Percentiles rank a stretch among this genome's conserved stretches.
phyloP scores from a whole-genome alignment of 2,888 invertebrate genomes.

The Drosophila prostipennis region DNA sequence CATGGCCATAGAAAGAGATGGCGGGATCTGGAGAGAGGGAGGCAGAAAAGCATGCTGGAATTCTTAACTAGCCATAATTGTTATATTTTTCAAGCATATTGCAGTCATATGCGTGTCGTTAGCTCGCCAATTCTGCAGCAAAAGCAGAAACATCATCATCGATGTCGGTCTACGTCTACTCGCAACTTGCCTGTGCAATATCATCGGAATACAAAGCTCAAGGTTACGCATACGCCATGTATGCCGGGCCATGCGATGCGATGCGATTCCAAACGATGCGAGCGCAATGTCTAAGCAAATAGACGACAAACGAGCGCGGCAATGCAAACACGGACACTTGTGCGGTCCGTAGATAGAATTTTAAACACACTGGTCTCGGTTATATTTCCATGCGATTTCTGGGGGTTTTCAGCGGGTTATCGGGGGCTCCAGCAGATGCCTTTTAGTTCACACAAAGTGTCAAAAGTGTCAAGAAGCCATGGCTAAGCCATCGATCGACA shows the following conservation, averaged over 20 bases:
- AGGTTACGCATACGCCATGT: slow-evolving; percentile 79
- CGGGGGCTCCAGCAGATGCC: slow-evolving; percentile 29
- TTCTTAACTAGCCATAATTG: slow-evolving; percentile 70
- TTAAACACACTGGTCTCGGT: slow-evolving; percentile 23
- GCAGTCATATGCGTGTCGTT: slow-evolving; percentile 61
- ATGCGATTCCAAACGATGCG: slow-evolving; percentile 48
- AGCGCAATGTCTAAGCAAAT: slow-evolving; percentile 75
- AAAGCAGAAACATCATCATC: slow-evolving; percentile 29
- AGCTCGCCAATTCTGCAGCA: slow-evolving; percentile 31
- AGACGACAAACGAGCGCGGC: slow-evolving; percentile 68
- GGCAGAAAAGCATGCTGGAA: slow-evolving; percentile 13
- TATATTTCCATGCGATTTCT: slow-evolving; percentile 27
- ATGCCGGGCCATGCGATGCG: slow-evolving; percentile 50
- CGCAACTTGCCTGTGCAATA: slow-evolving; percentile 44
- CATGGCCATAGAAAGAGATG: slow-evolving; percentile 39
- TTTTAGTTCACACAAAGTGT: slow-evolving; percentile 47
- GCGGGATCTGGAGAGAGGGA: background rate
- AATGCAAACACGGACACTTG: slow-evolving; percentile 75
- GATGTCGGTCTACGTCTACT: slow-evolving; percentile 16
- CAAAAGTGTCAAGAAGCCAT: slow-evolving; percentile 54
- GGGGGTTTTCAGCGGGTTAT: slow-evolving; percentile 15
- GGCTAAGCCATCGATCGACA: slow-evolving; percentile 45
- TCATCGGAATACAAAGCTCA: slow-evolving; percentile 59
- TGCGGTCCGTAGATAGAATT: slow-evolving; percentile 57
- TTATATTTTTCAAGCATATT: slow-evolving; percentile 66